A percentile compares a stretch with the other conserved stretches of the same genome.
Conservation (phyloP, 2,797 vertebrate species). For the Apogon hyalosoma region DNA sequence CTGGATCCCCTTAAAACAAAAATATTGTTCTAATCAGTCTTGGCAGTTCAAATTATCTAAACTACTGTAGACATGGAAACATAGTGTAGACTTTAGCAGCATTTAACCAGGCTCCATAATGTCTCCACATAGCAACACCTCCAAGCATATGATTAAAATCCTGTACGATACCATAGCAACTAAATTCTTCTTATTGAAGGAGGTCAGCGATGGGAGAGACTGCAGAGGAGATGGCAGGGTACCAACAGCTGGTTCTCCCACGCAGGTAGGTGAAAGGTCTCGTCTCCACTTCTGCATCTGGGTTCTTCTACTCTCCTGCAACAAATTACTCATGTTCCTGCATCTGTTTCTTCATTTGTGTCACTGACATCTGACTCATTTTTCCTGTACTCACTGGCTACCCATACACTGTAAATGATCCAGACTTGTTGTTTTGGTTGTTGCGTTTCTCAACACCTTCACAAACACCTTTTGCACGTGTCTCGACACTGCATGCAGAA, state of each 20-base stretch:
- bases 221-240: conserved; percentile 54
- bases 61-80: conserved; percentile 5
- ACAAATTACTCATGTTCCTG: conserved; percentile 24
- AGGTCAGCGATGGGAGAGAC: conserved; percentile 55
- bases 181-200: conserved; percentile 44
- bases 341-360: conserved; percentile 22
- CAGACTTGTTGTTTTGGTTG: conserved; percentile 5
- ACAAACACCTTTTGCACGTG: conserved; percentile 10
- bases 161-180: conserved; percentile 72
- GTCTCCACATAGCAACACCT: conserved; percentile 45
- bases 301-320: conserved; percentile 22
- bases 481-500: neutral
- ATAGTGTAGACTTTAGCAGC: conserved; percentile 5
- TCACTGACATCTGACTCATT: neutral
- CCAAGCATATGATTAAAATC: conserved; percentile 65
- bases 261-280: conserved; percentile 57
- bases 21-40: conserved; percentile 28
- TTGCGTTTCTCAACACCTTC: conserved; percentile 11
- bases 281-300: conserved; percentile 47
- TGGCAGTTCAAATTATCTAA: conserved; percentile 24
- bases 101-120: conserved; percentile 36
- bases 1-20: conserved; percentile 26
- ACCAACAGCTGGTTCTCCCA: conserved; percentile 62
- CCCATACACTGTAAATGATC: neutral
- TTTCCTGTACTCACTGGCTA: neutral